Conservation (phyloP, 2,113 vertebrate genomes). For the Aythya baeri region DNA sequence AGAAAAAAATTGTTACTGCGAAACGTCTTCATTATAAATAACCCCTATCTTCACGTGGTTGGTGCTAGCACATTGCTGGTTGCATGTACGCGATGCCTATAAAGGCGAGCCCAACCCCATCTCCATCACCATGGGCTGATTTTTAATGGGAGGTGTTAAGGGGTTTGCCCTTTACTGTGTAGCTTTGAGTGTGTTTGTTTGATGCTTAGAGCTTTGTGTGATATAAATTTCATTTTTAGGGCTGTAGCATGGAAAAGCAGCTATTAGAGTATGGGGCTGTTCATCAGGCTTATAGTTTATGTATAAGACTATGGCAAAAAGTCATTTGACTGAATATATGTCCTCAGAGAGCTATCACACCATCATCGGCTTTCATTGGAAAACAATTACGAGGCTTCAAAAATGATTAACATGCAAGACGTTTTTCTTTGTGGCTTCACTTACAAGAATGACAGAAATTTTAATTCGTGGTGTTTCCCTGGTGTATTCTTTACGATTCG, state of each 20-base stretch:
- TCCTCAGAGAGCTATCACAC: slow-evolving; percentile 22
- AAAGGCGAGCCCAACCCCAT: background rate
- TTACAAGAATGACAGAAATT: slow-evolving; percentile 7
- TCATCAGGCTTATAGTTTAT: background rate
- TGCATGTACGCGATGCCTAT: background rate
- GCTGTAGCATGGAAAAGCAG: background rate
- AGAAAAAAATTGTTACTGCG: background rate
- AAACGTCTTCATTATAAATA: background rate
- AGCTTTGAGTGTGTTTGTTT: background rate
- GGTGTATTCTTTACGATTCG: background rate
- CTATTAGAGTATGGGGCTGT: background rate
- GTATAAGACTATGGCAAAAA: background rate
- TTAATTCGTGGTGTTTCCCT: background rate
- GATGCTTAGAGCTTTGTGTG: background rate
- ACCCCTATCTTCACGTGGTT: accelerated
- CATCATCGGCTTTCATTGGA: slow-evolving; percentile 11
- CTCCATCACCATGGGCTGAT: background rate
- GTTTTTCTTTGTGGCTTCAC: background rate
- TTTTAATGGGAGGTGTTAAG: background rate
- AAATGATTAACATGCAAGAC: slow-evolving; percentile 29
- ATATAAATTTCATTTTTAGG: background rate
- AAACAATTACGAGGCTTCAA: background rate
- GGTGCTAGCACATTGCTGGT: background rate
- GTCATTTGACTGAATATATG: background rate
- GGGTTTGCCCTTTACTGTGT: background rate